Conservation (phyloP, 2,888 invertebrate genomes). For the Argyresthia albistria region DNA sequence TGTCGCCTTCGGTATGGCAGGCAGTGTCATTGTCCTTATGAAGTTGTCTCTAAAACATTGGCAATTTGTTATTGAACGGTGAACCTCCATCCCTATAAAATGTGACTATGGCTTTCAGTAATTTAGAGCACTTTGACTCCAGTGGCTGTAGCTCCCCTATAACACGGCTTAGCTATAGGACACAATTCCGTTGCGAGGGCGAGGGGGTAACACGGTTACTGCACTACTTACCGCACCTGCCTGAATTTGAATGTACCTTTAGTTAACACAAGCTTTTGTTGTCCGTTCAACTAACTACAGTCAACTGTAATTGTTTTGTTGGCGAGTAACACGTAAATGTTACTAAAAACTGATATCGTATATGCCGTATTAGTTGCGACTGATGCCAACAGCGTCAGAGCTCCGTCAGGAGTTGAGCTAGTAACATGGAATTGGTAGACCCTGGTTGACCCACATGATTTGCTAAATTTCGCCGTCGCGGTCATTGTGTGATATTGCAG, state of each 20-base stretch:
- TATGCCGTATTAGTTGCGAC: background rate
- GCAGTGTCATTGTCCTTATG: too few relatives aligned
- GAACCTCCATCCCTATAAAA: background rate
- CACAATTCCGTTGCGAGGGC: background rate
- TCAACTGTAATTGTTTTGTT: background rate
- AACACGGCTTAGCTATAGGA: background rate
- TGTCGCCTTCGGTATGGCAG: too few relatives aligned
- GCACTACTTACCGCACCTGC: background rate
- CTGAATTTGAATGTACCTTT: background rate
- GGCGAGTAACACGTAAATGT: background rate
- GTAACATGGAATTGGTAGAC: too few relatives aligned
- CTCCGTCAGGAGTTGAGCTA: background rate
- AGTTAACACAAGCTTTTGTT: background rate
- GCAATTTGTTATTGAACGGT: too few relatives aligned
- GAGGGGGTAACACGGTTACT: background rate
- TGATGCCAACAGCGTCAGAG: background rate
- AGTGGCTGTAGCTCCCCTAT: background rate
- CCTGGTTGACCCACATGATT: too few relatives aligned
- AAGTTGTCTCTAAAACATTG: too few relatives aligned
- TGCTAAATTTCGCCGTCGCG: background rate
- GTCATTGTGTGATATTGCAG: too few relatives aligned
- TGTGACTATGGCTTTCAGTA: background rate
- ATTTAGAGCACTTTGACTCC: background rate
- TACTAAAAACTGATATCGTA: too few relatives aligned
- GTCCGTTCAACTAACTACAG: background rate